phyloP scores from a whole-genome alignment of 2,888 invertebrate genomes.

The Nemapogon koenigi region DNA sequence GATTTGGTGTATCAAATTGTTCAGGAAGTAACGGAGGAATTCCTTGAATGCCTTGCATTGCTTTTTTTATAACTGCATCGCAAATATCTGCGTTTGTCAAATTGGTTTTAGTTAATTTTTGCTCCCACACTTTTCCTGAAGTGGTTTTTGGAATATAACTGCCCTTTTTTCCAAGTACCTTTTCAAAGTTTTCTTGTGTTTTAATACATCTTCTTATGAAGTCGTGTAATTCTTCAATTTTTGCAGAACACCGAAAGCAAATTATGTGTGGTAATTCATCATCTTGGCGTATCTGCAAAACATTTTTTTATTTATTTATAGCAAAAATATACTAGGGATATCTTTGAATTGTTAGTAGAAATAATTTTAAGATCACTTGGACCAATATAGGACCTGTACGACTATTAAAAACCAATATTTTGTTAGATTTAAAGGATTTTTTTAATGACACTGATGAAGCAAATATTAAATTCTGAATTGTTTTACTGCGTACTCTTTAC shows the following conservation, averaged over 20 bases:
- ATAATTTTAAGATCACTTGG: too few species aligned
- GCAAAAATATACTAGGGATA: neutral
- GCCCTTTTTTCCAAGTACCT: slow-evolving; percentile 30
- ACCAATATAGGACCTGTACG: neutral
- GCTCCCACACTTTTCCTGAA: slow-evolving; percentile 41
- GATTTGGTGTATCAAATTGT: slow-evolving; percentile 14
- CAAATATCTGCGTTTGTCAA: slow-evolving; percentile 56
- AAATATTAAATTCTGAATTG: neutral
- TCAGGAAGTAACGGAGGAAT: slow-evolving; percentile 24
- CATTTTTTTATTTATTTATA: neutral
- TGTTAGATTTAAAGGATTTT: too few species aligned
- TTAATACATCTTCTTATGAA: slow-evolving; percentile 52
- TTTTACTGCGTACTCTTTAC: neutral
- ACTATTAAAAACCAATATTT: too few species aligned
- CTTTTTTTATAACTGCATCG: slow-evolving; percentile 50
- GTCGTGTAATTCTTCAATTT: slow-evolving; percentile 53
- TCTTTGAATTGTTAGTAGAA: neutral
- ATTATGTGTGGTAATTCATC: slow-evolving; percentile 60
- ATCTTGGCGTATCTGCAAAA: slow-evolving; percentile 49
- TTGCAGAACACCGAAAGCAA: slow-evolving; percentile 57
- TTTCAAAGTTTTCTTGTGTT: slow-evolving; percentile 41
- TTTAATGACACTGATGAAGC: too few species aligned
- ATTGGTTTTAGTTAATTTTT: slow-evolving; percentile 44
- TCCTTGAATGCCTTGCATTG: slow-evolving; percentile 47
- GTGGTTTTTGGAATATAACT: slow-evolving; percentile 24